Base-by-base conservation (phyloP, 2,113 vertebrate species). In the Gobio gobio region DNA sequence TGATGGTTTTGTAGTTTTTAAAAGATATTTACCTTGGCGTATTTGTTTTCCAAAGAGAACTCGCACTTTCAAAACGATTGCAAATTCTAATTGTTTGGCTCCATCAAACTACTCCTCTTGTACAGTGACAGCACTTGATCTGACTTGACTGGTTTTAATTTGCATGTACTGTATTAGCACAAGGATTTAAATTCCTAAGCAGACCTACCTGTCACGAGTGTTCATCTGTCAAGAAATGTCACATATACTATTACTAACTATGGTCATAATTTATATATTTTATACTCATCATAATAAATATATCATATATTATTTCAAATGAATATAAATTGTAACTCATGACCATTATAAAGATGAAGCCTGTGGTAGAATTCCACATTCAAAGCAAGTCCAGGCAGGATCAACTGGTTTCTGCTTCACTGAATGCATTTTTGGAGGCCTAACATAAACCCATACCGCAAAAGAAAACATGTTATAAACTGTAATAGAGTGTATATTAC, bases 351-450 rank as follows among this genome's bases (percentile, higher is more conserved):
- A 26, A 26, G 13, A 14, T 24, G 43, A 47, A 16, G 16, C 6
- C 3, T 47, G 3, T 14, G 29, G 13, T 47, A 47, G 73, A 75
- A n/a, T 3, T 13, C 45, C 8, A 49, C 18, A 29, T 29, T 54
- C 47, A 76, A 64, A 74, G 2, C 83, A 61, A 51, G 83, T 64
- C 5, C 18, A 66, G 43, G 16, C 83, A 49, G 12, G 26, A 64
- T 2, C 1, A 26, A 51, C 61, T 24, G 74, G 26, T 33, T 75
- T 75, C 8, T 74, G n/a, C 22, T 26, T 4, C 22, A 18, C 0
- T 58, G 7, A 36, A 72, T 18, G 78, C 14, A 59, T 33, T 74
- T 84, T 29, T 78, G 49, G 10, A 43, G 75, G 14, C n/a, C n/a
- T 20, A 29, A 10, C 8, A 16, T 63, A 26, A 26, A 29, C 13